These are phyloP conservation scores for Salminus brasiliensis DNA, from an alignment of 2,113 vertebrate genomes.

Conservation along the genomic window DNA sequence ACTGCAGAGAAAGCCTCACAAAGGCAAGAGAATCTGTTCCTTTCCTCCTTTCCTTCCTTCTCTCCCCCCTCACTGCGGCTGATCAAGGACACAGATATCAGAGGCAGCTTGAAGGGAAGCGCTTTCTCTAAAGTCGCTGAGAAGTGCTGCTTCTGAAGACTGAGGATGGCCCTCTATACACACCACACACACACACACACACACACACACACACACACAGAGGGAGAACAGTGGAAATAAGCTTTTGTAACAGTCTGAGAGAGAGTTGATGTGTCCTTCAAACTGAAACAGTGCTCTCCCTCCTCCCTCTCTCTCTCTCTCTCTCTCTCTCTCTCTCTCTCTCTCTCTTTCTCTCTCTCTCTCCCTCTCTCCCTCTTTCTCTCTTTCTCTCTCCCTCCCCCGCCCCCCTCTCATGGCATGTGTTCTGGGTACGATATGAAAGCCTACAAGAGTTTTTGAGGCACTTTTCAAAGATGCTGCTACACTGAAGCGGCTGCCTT, in stretches of 20 bases:
- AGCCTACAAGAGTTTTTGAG: constrained; percentile 3
- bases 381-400: too few species aligned
- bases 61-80: constrained; percentile 13
- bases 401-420: not conserved
- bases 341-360: not conserved
- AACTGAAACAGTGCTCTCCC: constrained; percentile 2
- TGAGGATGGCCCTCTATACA: constrained; percentile 35
- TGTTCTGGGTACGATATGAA: not conserved
- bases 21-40: constrained; percentile 30
- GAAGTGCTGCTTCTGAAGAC: constrained; percentile 37
- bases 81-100: constrained; percentile 51
- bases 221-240: not conserved
- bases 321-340: constrained; percentile 2
- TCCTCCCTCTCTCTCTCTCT: constrained; percentile 2
- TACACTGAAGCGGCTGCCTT: constrained; percentile 2
- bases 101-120: constrained; percentile 28
- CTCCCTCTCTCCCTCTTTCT: not conserved
- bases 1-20: constrained; percentile 24
- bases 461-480: constrained; percentile 5
- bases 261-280: constrained; percentile 23
- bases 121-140: constrained; percentile 24
- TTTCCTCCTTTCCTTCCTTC: constrained; percentile 22
- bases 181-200: constrained; percentile 14
- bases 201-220: constrained; percentile 14
- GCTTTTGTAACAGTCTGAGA: constrained; percentile 18